Evolutionary conservation across 92 coral and sea anemone species (phyloP).

Genomic region (Muricea muricata): DNA sequence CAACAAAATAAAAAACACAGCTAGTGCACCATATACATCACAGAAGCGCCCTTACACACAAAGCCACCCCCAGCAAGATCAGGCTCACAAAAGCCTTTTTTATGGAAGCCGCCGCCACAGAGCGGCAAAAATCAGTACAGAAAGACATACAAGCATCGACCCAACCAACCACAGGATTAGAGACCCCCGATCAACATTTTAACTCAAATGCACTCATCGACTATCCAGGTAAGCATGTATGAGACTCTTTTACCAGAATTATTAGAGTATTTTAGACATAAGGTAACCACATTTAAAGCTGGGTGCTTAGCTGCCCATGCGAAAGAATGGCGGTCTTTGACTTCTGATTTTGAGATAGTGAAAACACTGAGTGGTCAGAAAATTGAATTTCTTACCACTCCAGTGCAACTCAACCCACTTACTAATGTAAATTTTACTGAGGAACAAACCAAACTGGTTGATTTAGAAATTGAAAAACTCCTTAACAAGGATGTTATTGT

Average conservation of each 20-base stretch:
- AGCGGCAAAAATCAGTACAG: no score
- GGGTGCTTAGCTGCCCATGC: background rate
- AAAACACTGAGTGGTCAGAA: conserved; percentile 53
- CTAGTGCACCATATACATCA: conserved; percentile 23
- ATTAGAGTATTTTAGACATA: background rate
- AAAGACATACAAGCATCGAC: no score
- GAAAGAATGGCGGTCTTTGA: conserved; percentile 34
- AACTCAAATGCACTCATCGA: background rate
- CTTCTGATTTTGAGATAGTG: conserved; percentile 52
- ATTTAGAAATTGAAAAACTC: background rate
- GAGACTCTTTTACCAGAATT: background rate
- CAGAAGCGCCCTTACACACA: no score
- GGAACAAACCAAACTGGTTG: background rate
- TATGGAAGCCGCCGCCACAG: no score
- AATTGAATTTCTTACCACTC: conserved; percentile 57
- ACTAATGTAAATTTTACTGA: background rate
- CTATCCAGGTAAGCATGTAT: background rate
- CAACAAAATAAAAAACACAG: conserved; percentile 23
- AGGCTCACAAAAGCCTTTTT: background rate
- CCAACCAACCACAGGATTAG: background rate
- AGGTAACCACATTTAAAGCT: conserved; percentile 14
- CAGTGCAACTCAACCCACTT: background rate
- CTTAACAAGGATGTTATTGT: background rate
- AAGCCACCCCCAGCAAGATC: background rate
- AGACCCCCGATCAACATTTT: no score